Conservation (phyloP, 2,888 invertebrate species). For the Linyphia triangularis region DNA sequence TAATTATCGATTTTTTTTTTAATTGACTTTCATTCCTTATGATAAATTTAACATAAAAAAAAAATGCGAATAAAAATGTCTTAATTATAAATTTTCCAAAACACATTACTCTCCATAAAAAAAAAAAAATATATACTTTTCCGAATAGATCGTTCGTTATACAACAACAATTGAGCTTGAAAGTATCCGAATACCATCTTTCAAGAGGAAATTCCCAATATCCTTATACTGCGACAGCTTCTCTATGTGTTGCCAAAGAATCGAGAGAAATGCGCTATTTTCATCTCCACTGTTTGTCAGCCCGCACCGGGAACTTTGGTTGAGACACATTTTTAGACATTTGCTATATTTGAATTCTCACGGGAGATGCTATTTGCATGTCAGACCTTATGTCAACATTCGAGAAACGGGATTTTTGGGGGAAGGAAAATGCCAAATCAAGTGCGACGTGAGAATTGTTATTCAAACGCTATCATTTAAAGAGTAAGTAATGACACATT, state of each 20-base stretch:
- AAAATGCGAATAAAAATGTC: background rate
- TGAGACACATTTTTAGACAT: slow-evolving; percentile 43
- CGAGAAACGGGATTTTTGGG: slow-evolving; percentile 16
- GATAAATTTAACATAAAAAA: too few relatives aligned
- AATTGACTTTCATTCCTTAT: too few relatives aligned
- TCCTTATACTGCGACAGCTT: slow-evolving; percentile 19
- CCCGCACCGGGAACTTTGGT: slow-evolving; percentile 3
- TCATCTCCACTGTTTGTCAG: slow-evolving; percentile 35
- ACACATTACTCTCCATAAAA: background rate
- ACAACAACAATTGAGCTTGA: too few relatives aligned
- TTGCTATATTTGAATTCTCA: slow-evolving; percentile 27
- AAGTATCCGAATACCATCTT: background rate
- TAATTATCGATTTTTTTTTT: too few relatives aligned
- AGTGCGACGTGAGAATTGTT: slow-evolving; percentile 20
- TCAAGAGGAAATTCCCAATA: slow-evolving; percentile 14
- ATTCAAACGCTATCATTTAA: slow-evolving; percentile 30
- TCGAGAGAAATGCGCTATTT: slow-evolving; percentile 21
- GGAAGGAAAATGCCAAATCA: background rate
- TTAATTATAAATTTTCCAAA: background rate
- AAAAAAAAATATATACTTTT: background rate
- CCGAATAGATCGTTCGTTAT: too few relatives aligned
- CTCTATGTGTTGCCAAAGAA: slow-evolving; percentile 42
- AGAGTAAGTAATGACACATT: background rate
- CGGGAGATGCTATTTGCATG: slow-evolving; percentile 28
- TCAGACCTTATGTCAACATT: slow-evolving; percentile 25